Evolutionary conservation across 1,140 invertebrate species (phyloP).

Genomic region (Tetramorium parvispinum): DNA sequence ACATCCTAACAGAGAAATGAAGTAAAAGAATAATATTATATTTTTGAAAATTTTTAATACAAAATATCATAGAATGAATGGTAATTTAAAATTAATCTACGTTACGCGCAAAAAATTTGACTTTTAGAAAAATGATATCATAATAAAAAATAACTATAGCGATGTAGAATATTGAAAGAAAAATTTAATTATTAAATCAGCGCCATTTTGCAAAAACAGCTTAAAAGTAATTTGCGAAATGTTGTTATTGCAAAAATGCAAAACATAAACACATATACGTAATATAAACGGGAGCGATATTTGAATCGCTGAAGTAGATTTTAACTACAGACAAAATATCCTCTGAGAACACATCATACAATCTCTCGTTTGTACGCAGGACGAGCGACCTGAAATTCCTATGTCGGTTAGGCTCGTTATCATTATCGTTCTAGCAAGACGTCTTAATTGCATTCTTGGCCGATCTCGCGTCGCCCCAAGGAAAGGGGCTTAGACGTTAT

Average conservation of each 20-base stretch:
- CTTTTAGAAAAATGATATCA: neutral
- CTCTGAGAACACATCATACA: slow-evolving; percentile 4
- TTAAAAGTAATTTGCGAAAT: neutral
- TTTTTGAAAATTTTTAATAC: neutral
- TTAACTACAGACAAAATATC: slow-evolving; percentile 3
- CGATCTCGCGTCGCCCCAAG: slow-evolving; percentile 61
- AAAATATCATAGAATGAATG: neutral
- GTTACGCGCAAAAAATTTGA: neutral
- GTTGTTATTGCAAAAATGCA: neutral
- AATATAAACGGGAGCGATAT: neutral
- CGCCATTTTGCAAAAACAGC: neutral
- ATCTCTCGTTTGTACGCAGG: slow-evolving; percentile 31
- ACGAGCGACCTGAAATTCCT: slow-evolving; percentile 51
- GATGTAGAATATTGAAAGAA: neutral
- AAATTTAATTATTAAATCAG: slow-evolving; percentile 16
- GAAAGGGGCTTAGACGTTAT: slow-evolving; percentile 29
- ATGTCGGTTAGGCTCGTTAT: slow-evolving; percentile 68
- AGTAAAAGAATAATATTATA: neutral
- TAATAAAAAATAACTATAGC: neutral
- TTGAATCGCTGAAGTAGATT: neutral
- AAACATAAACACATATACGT: neutral
- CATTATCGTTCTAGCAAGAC: slow-evolving; percentile 75
- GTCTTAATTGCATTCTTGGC: slow-evolving; percentile 77
- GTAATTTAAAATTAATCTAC: neutral
- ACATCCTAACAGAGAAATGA: neutral